A percentile compares a stretch with the other conserved stretches of the same genome.
Evolutionary conservation across 2,888 invertebrate genomes (phyloP).

Genomic region (Hartigia nigra): DNA sequence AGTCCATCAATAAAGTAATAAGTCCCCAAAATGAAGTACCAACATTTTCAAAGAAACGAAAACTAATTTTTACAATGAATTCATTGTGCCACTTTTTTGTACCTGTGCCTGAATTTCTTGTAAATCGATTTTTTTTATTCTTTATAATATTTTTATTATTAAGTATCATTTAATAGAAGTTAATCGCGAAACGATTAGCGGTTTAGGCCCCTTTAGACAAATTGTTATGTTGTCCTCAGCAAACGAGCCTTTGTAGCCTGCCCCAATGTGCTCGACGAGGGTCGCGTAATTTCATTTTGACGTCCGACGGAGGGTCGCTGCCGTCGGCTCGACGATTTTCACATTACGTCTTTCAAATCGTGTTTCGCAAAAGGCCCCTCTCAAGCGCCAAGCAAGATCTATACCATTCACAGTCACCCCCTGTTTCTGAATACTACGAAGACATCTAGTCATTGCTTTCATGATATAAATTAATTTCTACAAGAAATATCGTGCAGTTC

Average conservation of each 20-base stretch:
- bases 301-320: constrained; percentile 64
- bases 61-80: not conserved
- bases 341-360: constrained; percentile 64
- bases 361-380: constrained; percentile 42
- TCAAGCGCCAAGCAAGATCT: not conserved
- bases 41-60: not conserved
- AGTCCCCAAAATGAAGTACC: not conserved
- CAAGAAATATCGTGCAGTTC: not conserved
- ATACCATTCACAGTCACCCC: not conserved
- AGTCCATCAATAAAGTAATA: not conserved
- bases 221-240: constrained; percentile 56
- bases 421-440: not conserved
- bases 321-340: constrained; percentile 61
- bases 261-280: constrained; percentile 48
- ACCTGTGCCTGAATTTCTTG: not conserved
- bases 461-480: not conserved
- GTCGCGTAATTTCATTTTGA: constrained; percentile 66
- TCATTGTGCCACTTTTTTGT: not conserved
- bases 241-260: constrained; percentile 54
- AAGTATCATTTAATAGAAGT: constrained; percentile 62
- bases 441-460: constrained; percentile 1
- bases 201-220: constrained; percentile 59
- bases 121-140: not conserved
- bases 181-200: constrained; percentile 64
- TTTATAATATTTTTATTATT: constrained; percentile 38